Base-by-base conservation (phyloP, 2,797 vertebrate genomes). In the Knipowitschia caucasica region DNA sequence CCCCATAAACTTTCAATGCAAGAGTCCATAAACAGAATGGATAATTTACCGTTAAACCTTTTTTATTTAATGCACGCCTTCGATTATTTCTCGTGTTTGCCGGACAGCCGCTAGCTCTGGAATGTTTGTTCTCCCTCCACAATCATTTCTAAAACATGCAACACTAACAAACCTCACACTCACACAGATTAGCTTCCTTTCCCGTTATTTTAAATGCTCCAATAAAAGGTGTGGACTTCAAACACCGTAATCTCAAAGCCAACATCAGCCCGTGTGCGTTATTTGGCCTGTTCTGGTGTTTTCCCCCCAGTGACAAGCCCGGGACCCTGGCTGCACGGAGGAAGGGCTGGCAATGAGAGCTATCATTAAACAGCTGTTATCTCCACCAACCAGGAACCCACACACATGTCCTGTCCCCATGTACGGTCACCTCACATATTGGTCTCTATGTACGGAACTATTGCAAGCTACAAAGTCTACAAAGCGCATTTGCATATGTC, bases 301-400 rank as follows among this genome's bases (percentile, higher is more conserved):
- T 78, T 61, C 69, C 71, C 69, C 71, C 67, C 46, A 24, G 77
- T 82, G 58, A 75, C 62, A 62, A 76, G 66, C 75, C n/a, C 76
- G 64, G 74, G 61, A 66, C 60, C 55, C 42, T 40, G 44, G 56
- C 67, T 59, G 60, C 53, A 72, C 33, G n/a, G 36, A 39, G 18
- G 36, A 21, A 10, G 36, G 18, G 50, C 55, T 65, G 75, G 53
- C 69, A 69, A 64, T 42, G 33, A 45, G 46, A 33, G 35, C 61
- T 69, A 71, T 80, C 66, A 59, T 31, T 60, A 35, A 64, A 73
- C 67, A 70, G 43, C 5, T 55, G 76, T 87, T 86, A 85, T 86
- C 82, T 29, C 77, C 44, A 44, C 49, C 57, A 75, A 77, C 60
- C 82, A 85, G 83, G 53, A 82, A 35, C 47, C 18, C 64, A 53